Base-by-base conservation (phyloP, 2,797 vertebrate species). In the Pipistrellus pygmaeus region DNA sequence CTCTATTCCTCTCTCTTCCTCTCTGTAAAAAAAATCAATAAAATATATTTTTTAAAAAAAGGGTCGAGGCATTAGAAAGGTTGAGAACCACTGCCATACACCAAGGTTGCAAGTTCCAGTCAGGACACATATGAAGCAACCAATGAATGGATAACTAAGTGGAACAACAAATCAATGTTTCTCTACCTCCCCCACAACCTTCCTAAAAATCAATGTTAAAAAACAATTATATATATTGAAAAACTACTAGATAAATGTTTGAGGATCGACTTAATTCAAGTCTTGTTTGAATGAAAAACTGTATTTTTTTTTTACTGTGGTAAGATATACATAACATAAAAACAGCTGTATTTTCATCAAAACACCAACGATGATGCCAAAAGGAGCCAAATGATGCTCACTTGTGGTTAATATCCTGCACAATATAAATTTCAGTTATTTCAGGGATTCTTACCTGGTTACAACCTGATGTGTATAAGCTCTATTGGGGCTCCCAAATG, bases 401-500 rank as follows among this genome's bases (percentile, higher is more conserved):
- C 18, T 88, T 69, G 21, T 85, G 23, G 76, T 15, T 23, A 75
- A 72, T 8, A 78, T 30, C 14, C 57, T 77, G 12, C 1, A 93
- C 0, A 93, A 51, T 5, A 66, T 14, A 73, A 89, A 55, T 6
- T 85, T 72, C 17, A 51, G 4, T 76, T 46, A 91, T 12, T 87
- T 77, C 60, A 82, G 51, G 30, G 25, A 38, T 38, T 87, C 96
- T 98, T 97, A 99, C 99, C 99, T 99, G 97, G 99, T 99, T 94
- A 99, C 99, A 90, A 99, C 99, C 96, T 99, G 99, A 97, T 99
- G 99, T 3, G 99, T 99, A 96, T 99, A 99, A 95, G 99, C 98
- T 98, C 99, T 99, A 69, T 99, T 99, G 7, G 99, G 99, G 95
- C 99, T 99, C 89, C 99, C 99, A 97, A 99, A 99, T 55, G 99